Evolutionary conservation across 1,140 invertebrate genomes (phyloP).

Genomic region (Onthophagus taurus): DNA sequence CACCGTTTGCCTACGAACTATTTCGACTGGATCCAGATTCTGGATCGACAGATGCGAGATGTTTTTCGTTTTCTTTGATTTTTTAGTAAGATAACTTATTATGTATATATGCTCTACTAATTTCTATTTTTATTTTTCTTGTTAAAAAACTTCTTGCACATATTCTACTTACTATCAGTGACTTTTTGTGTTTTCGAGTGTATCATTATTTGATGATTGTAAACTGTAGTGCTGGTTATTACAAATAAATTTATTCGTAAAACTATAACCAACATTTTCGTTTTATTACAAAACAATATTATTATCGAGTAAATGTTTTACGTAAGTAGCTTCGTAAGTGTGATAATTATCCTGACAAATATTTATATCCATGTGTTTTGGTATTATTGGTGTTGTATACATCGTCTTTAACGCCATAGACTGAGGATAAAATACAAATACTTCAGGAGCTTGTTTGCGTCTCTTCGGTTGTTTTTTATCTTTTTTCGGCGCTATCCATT

Average conservation of each 20-base stretch:
- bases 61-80: not conserved
- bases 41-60: not conserved
- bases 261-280: no score
- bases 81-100: not conserved
- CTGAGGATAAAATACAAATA: constrained; percentile 22
- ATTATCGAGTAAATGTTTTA: constrained; percentile 19
- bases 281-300: not conserved
- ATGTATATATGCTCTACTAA: no score
- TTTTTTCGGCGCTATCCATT: constrained; percentile 23
- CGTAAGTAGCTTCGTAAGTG: constrained; percentile 22
- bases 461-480: constrained; percentile 21
- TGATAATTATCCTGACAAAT: constrained; percentile 25
- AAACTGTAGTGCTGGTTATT: not conserved
- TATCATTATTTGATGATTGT: not conserved
- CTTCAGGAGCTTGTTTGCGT: constrained; percentile 14
- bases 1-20: no score
- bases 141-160: no score
- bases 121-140: no score
- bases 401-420: constrained; percentile 23
- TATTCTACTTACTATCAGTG: not conserved
- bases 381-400: constrained; percentile 24
- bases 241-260: constrained; percentile 6
- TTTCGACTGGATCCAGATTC: no score
- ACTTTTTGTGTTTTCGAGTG: constrained; percentile 5
- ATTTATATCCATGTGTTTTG: constrained; percentile 22